Percentiles rank a stretch among this genome's conserved stretches.
Conservation (phyloP, 2,888 invertebrate genomes). For the Xanthostigma xanthostigma region DNA sequence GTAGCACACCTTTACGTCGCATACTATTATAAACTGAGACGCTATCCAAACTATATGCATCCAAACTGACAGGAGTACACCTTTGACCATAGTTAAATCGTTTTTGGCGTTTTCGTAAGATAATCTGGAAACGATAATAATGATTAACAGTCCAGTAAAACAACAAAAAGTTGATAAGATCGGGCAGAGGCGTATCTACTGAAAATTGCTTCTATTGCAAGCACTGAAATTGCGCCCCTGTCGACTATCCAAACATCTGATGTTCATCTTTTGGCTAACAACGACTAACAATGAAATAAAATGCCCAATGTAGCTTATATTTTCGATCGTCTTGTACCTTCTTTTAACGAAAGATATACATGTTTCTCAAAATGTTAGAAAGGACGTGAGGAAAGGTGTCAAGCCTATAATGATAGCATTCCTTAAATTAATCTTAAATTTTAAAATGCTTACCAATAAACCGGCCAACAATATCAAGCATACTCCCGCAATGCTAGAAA, state of each 20-base stretch:
- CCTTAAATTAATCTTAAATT: not conserved
- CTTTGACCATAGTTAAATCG: conserved; percentile 71
- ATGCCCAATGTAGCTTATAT: too few relatives aligned
- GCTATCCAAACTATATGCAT: conserved; percentile 81
- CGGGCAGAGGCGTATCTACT: too few relatives aligned
- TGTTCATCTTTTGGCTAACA: too few relatives aligned
- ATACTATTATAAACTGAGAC: conserved; percentile 69
- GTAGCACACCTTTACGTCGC: conserved; percentile 54
- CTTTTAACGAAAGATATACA: too few relatives aligned
- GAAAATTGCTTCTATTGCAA: too few relatives aligned
- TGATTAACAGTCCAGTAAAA: conserved; percentile 7
- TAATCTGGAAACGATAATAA: conserved; percentile 37
- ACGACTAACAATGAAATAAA: too few relatives aligned
- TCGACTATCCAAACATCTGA: too few relatives aligned
- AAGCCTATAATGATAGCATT: too few relatives aligned
- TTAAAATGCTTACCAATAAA: conserved; percentile 44
- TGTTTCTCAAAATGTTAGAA: too few relatives aligned
- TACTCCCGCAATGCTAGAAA: conserved; percentile 65
- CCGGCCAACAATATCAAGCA: conserved; percentile 63
- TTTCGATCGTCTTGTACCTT: too few relatives aligned
- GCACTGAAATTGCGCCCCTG: too few relatives aligned
- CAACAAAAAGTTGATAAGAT: conserved; percentile 11
- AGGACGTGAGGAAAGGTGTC: too few relatives aligned
- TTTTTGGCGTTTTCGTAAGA: conserved; percentile 69
- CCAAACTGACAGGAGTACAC: conserved; percentile 75